Evolutionary conservation across 1,140 invertebrate species (phyloP).

Genomic region (Meteorus sp.): DNA sequence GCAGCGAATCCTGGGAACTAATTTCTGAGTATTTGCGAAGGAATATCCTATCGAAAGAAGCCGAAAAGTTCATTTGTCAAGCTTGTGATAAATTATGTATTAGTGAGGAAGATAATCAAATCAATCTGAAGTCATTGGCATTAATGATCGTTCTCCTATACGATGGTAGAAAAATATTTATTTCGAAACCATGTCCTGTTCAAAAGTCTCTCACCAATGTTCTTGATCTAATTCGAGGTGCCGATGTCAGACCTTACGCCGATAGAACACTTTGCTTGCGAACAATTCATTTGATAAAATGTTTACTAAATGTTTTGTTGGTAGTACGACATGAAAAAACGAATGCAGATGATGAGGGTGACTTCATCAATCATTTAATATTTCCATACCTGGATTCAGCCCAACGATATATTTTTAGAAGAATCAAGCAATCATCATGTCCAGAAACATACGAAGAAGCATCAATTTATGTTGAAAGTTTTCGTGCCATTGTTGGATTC

Average conservation of each 20-base stretch:
- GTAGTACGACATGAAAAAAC: background rate
- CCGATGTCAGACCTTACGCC: conserved; percentile 33
- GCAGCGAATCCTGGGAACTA: conserved; percentile 25
- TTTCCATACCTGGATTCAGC: conserved; percentile 7
- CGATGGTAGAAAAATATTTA: conserved; percentile 28
- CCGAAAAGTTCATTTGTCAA: conserved; percentile 24
- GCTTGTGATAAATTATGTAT: conserved; percentile 20
- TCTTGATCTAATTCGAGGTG: conserved; percentile 15
- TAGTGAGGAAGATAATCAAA: background rate
- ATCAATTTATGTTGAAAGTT: conserved; percentile 11
- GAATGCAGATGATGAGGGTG: conserved; percentile 8
- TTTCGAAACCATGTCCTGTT: conserved; percentile 7
- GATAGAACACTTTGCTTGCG: conserved; percentile 13
- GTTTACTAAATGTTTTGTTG: conserved; percentile 25
- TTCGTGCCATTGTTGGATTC: background rate
- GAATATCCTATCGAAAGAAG: conserved; percentile 9
- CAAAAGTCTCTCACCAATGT: conserved; percentile 15
- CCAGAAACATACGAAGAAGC: conserved; percentile 26
- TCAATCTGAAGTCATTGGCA: conserved; percentile 26
- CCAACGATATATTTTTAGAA: conserved; percentile 29
- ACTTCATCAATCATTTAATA: background rate
- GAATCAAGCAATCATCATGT: conserved; percentile 4
- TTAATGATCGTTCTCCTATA: conserved; percentile 29
- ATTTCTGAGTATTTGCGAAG: conserved; percentile 28
- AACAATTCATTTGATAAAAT: conserved; percentile 29